Evolutionary conservation across 2,113 vertebrate species (phyloP).

Genomic region (Cryptoleucopteryx plumbea): DNA sequence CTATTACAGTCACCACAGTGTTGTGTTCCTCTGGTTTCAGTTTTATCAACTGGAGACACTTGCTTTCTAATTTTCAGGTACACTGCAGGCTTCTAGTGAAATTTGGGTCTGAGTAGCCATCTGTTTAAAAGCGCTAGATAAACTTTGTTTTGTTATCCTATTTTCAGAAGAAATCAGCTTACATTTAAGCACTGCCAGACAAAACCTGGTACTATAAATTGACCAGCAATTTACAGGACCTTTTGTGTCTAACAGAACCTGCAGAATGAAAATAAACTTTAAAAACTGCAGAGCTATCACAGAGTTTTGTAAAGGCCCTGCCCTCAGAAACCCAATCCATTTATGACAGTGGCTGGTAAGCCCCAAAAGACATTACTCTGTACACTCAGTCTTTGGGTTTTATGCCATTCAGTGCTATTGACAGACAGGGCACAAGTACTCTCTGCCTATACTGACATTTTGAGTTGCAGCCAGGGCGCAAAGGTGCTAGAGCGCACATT

Average conservation of each 20-base stretch:
- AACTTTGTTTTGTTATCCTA: background rate
- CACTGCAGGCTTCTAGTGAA: background rate
- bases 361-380: background rate
- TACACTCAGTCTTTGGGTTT: background rate
- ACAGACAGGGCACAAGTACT: background rate
- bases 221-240: background rate
- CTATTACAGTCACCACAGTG: background rate
- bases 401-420: background rate
- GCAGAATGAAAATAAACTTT: background rate
- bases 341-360: background rate
- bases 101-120: background rate
- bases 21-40: background rate
- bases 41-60: background rate
- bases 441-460: background rate
- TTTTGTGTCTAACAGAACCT: background rate
- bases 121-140: background rate
- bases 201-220: background rate
- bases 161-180: background rate
- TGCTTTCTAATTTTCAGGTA: constrained; percentile 2
- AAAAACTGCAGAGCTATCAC: background rate
- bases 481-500: background rate
- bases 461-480: background rate
- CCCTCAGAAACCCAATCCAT: background rate
- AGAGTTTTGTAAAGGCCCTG: background rate
- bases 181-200: background rate